These are phyloP conservation scores for Aspidiotus destructor DNA, from an alignment of 2,888 invertebrate species.

Conservation along the genomic window DNA sequence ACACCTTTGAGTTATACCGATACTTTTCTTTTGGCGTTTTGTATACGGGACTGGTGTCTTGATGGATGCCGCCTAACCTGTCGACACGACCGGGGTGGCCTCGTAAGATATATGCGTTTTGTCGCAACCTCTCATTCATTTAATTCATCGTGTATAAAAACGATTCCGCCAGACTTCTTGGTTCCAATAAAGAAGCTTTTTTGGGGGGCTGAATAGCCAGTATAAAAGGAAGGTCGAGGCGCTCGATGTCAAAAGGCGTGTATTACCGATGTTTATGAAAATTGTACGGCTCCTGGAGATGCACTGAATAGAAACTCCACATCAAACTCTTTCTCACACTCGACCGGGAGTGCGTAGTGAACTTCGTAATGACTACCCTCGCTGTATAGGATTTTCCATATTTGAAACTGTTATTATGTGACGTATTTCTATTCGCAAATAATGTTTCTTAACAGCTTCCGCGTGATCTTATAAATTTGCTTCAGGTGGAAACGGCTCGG, in stretches of 20 bases:
- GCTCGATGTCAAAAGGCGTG: conserved; percentile 2
- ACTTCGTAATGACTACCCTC: too few species aligned
- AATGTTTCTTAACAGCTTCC: too few species aligned
- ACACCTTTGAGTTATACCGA: conserved; percentile 25
- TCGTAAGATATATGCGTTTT: conserved; percentile 12
- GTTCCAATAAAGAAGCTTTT: conserved; percentile 14
- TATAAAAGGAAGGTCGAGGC: neutral
- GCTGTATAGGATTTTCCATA: too few species aligned
- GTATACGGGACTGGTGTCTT: conserved; percentile 20
- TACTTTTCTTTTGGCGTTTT: conserved; percentile 21
- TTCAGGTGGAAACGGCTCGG: too few species aligned
- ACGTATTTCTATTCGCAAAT: too few species aligned
- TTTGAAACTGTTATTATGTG: too few species aligned
- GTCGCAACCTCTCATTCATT: conserved; percentile 23
- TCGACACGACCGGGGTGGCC: conserved; percentile 32
- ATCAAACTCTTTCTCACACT: too few species aligned
- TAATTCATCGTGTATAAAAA: conserved; percentile 22
- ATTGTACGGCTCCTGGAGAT: conserved; percentile 14
- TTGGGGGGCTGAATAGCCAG: neutral
- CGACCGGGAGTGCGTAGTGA: too few species aligned
- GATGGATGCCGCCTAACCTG: conserved; percentile 32
- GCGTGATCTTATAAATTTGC: too few species aligned
- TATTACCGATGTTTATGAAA: conserved; percentile 13
- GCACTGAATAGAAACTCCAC: neutral
- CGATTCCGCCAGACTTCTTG: conserved; percentile 27